Evolutionary conservation across 2,888 invertebrate species (phyloP).

Genomic region (Conistra vaccinii): DNA sequence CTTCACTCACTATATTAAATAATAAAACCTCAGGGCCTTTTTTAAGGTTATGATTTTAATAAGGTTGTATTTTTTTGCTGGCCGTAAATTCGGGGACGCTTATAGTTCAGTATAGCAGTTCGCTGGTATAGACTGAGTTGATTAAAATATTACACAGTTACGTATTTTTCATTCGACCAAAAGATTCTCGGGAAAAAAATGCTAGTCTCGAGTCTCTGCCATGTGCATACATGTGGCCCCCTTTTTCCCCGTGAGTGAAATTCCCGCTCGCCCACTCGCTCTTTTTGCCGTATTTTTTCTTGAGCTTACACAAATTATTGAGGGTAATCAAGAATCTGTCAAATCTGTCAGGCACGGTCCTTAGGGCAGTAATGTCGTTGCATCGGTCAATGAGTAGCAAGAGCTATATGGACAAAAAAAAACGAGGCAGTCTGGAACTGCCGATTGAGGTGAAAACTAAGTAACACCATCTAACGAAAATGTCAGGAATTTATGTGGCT

Average conservation of each 20-base stretch:
- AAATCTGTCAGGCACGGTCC: background rate
- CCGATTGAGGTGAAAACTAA: no score
- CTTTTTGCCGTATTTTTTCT: no score
- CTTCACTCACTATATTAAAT: conserved; percentile 52
- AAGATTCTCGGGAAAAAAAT: background rate
- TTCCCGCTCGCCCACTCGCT: no score
- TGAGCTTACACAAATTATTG: no score
- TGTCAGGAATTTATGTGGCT: no score
- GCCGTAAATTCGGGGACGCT: conserved; percentile 11
- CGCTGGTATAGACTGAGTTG: background rate
- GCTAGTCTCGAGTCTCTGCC: background rate
- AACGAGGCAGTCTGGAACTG: no score
- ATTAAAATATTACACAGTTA: conserved; percentile 32
- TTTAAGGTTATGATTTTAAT: conserved; percentile 55
- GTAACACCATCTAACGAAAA: no score
- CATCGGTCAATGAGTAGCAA: background rate
- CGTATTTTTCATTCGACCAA: background rate
- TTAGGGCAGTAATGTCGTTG: background rate
- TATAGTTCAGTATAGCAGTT: background rate
- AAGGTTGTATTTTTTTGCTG: conserved; percentile 34
- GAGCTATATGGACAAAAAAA: no score
- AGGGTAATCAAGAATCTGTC: background rate
- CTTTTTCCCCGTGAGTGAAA: no score
- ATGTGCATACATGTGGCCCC: background rate
- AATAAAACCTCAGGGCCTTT: conserved; percentile 50